Base-by-base conservation (phyloP, 2,888 invertebrate genomes). In the Acanthoscelides obtectus region DNA sequence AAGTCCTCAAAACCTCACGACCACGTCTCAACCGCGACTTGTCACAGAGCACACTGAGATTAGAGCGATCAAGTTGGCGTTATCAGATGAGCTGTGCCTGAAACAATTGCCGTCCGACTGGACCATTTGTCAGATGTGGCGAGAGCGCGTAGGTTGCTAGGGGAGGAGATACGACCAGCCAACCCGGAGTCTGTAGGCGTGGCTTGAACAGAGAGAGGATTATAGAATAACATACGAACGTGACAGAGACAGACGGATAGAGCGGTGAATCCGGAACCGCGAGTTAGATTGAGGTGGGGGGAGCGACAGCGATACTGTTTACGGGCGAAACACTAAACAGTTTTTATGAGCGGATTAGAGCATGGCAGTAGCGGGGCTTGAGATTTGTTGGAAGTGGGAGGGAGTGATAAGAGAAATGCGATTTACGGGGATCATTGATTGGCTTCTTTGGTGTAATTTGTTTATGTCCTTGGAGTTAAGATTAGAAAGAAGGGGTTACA, bases 311-410 rank as follows among this genome's bases (percentile, higher is more conserved):
- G 83, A 84, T 83, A 84, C 83, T 84, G 83, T 84, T 84, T 84
- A 84, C 83, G 83, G 74, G 82, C 82, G 83, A 83, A 84, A 83
- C 84, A 81, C 83, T 84, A 83, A 84, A 84, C 84, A 84, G 82
- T 84, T 84, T 84, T 84, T 83, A 83, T 78, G 83, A 82, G 80
- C 78, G 79, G 83, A 83, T 83, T 83, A 83, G 81, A 83, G 82
- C 76, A 82, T 82, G 83, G 82, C 73, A 80, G 80, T 81, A 79
- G 81, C 81, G 82, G 81, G 80, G 81, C 82, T 81, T 82, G 82
- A 81, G 81, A 78, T 81, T 80, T 80, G 80, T 77, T 74, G 79
- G 20, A 25, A n/a, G n/a, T n/a, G n/a, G 22, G 27, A 27, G 25
- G 3, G 20, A 20, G 64, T 2, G n/a, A 69, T 22, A 69, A 22